Percentiles rank a stretch among this genome's conserved stretches.
Evolutionary conservation across 1,140 invertebrate genomes (phyloP).

Genomic region (Drosophila ogumai): DNA sequence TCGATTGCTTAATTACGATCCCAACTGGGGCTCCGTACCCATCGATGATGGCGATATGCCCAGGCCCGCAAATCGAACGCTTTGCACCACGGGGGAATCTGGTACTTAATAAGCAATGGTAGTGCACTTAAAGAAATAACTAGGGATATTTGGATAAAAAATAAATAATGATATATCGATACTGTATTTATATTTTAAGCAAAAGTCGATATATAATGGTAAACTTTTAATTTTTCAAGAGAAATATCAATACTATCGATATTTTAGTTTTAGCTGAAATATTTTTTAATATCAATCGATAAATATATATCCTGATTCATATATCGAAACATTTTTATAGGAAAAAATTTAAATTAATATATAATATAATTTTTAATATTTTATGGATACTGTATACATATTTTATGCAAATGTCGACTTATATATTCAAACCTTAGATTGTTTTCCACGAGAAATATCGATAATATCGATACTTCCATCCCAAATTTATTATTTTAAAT

Average conservation of each 20-base stretch:
- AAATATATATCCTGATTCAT: background rate
- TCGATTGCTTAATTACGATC: conserved; percentile 42
- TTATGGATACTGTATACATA: no score
- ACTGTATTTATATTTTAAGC: background rate
- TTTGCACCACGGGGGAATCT: background rate
- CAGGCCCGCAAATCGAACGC: background rate
- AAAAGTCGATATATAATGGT: background rate
- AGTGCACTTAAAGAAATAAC: background rate
- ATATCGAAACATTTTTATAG: background rate
- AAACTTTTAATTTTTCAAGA: background rate
- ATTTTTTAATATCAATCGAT: background rate
- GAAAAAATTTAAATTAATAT: no score
- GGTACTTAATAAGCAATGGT: conserved; percentile 23
- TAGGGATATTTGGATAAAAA: background rate
- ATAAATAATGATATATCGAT: background rate
- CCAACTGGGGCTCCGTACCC: conserved; percentile 3
- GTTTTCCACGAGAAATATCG: no score
- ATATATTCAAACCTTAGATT: no score
- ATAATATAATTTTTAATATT: no score
- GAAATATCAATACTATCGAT: background rate
- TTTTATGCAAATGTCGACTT: no score
- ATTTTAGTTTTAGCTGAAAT: background rate
- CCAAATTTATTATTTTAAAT: no score
- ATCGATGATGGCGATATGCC: background rate
- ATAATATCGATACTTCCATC: no score